Percentiles rank a stretch among this genome's conserved stretches.
These are phyloP conservation scores for Temnothorax rugatulus DNA, from an alignment of 2,888 invertebrate species.

Conservation along the genomic window DNA sequence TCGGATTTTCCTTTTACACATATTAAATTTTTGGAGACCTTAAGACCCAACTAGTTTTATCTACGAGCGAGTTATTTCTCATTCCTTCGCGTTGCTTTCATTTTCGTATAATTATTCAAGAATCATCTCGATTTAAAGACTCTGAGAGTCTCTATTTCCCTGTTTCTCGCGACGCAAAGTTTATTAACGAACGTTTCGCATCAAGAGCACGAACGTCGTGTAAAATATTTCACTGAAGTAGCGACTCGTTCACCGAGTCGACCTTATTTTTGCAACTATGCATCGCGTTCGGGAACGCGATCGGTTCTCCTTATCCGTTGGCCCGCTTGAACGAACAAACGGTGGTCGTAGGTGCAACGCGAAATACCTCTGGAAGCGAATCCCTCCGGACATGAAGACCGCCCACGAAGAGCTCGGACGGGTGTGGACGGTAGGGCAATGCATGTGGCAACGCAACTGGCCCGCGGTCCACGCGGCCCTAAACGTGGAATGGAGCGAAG, in stretches of 20 bases:
- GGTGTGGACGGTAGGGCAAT: slow-evolving; percentile 94
- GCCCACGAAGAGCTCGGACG: slow-evolving; percentile 91
- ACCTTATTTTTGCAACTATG: slow-evolving; percentile 8
- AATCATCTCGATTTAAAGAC: background rate
- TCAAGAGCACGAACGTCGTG: background rate
- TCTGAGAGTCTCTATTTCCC: no score
- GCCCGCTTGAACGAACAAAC: slow-evolving; percentile 10
- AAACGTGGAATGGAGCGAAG: slow-evolving; percentile 93
- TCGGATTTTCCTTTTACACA: background rate
- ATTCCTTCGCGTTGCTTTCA: background rate
- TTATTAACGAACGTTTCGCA: no score
- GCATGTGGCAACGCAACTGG: slow-evolving; percentile 95
- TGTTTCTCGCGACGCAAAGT: no score
- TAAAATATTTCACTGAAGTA: background rate
- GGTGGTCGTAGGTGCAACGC: slow-evolving; percentile 92
- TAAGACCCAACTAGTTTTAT: background rate
- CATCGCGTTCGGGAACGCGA: background rate
- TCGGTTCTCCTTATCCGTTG: background rate
- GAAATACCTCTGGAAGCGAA: slow-evolving; percentile 97
- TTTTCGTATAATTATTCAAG: background rate
- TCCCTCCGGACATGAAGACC: slow-evolving; percentile 91
- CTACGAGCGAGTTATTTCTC: background rate
- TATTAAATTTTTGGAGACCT: background rate
- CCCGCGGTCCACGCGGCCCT: slow-evolving; percentile 93
- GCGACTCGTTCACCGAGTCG: background rate